Conservation (phyloP, 2,113 vertebrate species). For the Leptocoma aspasia region DNA sequence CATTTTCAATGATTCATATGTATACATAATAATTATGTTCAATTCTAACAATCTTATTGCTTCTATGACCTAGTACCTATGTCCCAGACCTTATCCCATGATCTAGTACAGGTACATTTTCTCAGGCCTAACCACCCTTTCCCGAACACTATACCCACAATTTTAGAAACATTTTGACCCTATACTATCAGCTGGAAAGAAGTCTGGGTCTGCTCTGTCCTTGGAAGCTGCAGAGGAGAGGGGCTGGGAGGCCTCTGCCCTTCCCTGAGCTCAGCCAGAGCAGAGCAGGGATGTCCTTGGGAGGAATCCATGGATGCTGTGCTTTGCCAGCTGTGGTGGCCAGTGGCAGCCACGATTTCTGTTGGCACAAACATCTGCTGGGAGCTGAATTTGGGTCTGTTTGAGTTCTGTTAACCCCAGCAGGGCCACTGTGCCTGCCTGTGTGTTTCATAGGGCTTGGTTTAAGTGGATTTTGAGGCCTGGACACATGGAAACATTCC, state of each 20-base stretch:
- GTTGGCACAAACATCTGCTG: background rate
- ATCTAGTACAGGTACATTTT: no score
- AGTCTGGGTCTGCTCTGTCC: accelerated
- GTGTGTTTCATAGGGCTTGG: background rate
- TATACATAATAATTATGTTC: no score
- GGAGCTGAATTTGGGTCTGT: background rate
- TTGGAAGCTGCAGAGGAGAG: background rate
- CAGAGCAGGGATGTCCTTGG: background rate
- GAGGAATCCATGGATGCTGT: background rate
- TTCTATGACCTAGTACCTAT: no score
- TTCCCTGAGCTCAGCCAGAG: background rate
- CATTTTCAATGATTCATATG: no score
- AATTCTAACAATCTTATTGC: no score
- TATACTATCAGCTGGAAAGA: accelerated
- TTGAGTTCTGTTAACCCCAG: background rate
- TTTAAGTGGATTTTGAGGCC: background rate
- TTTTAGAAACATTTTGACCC: no score
- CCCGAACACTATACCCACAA: no score
- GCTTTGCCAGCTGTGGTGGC: background rate
- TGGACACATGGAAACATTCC: background rate
- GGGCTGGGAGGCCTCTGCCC: background rate
- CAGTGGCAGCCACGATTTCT: background rate
- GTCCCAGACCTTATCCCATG: no score
- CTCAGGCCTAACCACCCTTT: no score
- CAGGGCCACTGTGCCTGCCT: background rate